phyloP scores from a whole-genome alignment of 1,140 invertebrate species.

The Eufriesea mexicana region DNA sequence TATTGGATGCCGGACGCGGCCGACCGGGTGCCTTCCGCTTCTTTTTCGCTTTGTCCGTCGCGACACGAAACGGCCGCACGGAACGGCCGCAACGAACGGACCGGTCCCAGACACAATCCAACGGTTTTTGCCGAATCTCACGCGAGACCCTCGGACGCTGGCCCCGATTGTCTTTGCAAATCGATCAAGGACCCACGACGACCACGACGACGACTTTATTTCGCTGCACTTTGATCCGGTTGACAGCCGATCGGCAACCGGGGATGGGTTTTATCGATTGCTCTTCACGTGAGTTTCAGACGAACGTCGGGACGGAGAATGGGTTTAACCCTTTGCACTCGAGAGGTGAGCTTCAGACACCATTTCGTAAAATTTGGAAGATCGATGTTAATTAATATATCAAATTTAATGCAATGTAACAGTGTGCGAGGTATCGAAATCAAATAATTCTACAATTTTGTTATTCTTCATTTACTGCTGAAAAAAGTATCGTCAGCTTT shows the following conservation, averaged over 20 bases:
- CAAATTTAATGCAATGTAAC: too few relatives aligned
- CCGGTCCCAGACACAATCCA: neutral
- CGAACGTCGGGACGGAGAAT: too few relatives aligned
- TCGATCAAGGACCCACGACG: neutral
- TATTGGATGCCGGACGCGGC: constrained; percentile 59
- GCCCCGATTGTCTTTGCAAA: neutral
- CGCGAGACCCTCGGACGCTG: neutral
- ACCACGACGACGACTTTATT: neutral
- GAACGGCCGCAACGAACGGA: neutral
- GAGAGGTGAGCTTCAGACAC: too few relatives aligned
- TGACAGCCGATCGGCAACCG: neutral
- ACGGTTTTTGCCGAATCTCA: neutral
- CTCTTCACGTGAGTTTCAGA: too few relatives aligned
- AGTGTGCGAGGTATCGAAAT: too few relatives aligned
- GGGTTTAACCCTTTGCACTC: too few relatives aligned
- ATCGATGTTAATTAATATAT: too few relatives aligned
- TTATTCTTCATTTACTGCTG: too few relatives aligned
- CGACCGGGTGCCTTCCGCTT: constrained; percentile 20
- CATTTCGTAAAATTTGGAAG: too few relatives aligned
- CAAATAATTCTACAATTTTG: too few relatives aligned
- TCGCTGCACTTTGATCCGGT: neutral
- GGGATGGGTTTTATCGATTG: neutral
- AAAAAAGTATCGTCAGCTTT: too few relatives aligned
- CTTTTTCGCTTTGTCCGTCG: constrained; percentile 51
- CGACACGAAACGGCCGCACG: neutral